Evolutionary conservation across 2,113 vertebrate species (phyloP), one percentile per base, ranked within the genome.

Genomic region (Marmota flaviventris): DNA sequence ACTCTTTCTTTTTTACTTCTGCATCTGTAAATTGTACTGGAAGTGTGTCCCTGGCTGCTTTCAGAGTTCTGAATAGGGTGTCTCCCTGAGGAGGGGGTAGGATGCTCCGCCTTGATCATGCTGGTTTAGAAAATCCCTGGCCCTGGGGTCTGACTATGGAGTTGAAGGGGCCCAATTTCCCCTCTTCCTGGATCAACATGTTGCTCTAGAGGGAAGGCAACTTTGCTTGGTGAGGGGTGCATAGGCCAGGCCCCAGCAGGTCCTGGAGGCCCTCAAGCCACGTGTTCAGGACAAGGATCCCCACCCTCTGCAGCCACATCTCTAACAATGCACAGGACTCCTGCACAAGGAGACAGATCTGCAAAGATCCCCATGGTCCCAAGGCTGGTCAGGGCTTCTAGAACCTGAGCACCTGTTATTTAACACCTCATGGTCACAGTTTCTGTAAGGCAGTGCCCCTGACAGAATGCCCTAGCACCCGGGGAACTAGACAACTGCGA

Each of bases 41-140:
- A 79, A 76, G 75, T 70, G 39, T 53, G 56, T 37, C 83, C 85
- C 85, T n/a, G 51, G 51, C 37, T 94, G 37, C 51, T 85, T 93
- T 94, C 67, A 51, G 56, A 81, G 56, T 86, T 84, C 37, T 73
- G 53, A 95, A 93, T 93, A 77, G 61, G 5, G 18, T 27, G 75
- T 95, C 61, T 90, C 96, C 84, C 93, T 63, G n/a, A 89, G 89
- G 89, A 97, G 42, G 27, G 27, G 42, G 25, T 65, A 96, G n/a
- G 24, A 70, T 25, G n/a, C 61, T 85, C 32, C 56, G 58, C 61
- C 72, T 93, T 79, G 75, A 89, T 32, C 65, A 14, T 20, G 29
- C 78, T 89, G 37, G 51, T 76, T 95, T 67, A 89, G 86, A 85
- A 94, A 86, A 72, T 73, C n/a, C 37, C 83, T 73, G 89, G 72